phyloP scores from a whole-genome alignment of 2,113 vertebrate species.

The Paramormyrops kingsleyae region DNA sequence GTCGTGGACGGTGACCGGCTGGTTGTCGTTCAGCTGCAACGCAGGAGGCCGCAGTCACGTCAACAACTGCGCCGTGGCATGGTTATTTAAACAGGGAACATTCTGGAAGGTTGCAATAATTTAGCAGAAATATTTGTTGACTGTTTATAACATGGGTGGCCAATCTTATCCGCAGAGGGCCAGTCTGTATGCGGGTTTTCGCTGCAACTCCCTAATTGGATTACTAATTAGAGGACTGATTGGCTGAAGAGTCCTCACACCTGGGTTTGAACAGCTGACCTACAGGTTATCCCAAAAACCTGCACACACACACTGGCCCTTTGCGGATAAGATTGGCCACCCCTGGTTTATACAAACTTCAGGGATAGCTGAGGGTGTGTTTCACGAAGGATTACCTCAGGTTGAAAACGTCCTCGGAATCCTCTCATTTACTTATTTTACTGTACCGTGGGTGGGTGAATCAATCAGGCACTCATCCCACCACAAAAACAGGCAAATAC shows the following conservation, averaged over 20 bases:
- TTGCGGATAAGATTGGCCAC: too few relatives aligned
- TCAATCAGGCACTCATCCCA: not conserved
- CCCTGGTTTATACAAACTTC: not conserved
- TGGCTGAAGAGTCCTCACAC: too few relatives aligned
- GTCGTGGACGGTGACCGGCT: constrained; percentile 80
- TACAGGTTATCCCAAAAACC: too few relatives aligned
- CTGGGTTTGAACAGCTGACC: too few relatives aligned
- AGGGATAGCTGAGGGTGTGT: not conserved
- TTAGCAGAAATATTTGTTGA: not conserved
- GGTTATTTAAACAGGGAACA: not conserved
- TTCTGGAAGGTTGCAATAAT: not conserved
- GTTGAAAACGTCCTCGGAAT: not conserved
- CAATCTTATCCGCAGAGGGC: too few relatives aligned
- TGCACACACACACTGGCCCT: too few relatives aligned
- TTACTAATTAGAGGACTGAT: too few relatives aligned
- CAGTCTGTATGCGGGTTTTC: too few relatives aligned
- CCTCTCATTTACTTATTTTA: not conserved
- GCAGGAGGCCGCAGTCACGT: constrained; percentile 1
- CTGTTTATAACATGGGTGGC: not conserved
- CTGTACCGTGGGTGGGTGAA: not conserved
- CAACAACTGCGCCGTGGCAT: not conserved
- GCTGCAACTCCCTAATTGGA: too few relatives aligned
- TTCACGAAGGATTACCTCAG: not conserved
- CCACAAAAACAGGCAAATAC: not conserved
- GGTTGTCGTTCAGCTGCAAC: constrained; percentile 75